Evolutionary conservation across 2,797 vertebrate genomes (phyloP).

Genomic region (Gastrophryne carolinensis): DNA sequence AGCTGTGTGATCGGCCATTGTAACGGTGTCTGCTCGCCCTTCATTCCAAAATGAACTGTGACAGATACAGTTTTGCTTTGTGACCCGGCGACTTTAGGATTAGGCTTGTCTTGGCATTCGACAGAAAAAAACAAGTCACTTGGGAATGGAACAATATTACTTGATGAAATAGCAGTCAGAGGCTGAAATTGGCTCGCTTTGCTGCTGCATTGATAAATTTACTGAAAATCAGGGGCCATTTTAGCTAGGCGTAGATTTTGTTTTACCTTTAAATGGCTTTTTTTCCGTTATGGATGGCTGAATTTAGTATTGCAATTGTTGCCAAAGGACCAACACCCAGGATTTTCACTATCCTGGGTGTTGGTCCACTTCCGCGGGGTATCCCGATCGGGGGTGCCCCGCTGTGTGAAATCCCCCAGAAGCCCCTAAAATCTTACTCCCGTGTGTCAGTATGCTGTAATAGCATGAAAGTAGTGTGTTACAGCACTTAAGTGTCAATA

Average conservation of each 20-base stretch:
- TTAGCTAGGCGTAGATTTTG: background rate
- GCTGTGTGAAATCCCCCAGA: too few species aligned
- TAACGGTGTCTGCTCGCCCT: background rate
- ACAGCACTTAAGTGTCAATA: too few species aligned
- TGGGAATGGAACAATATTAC: constrained; percentile 21
- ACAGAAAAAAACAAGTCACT: background rate
- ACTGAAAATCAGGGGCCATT: background rate
- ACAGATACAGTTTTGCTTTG: background rate
- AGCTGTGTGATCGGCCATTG: background rate
- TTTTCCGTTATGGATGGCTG: background rate
- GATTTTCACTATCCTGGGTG: too few species aligned
- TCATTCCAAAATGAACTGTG: constrained; percentile 1
- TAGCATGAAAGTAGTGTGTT: too few species aligned
- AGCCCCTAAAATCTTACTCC: too few species aligned
- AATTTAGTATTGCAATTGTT: background rate
- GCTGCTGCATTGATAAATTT: background rate
- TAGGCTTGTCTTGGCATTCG: background rate
- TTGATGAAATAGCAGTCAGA: constrained; percentile 11
- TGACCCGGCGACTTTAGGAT: background rate
- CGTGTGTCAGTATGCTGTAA: too few species aligned
- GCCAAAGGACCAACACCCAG: too few species aligned
- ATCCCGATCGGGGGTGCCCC: too few species aligned
- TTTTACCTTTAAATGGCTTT: constrained; percentile 14
- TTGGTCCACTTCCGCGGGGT: too few species aligned
- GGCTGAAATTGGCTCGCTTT: background rate